Base-by-base conservation (phyloP, 2,888 invertebrate genomes). In the Aethes cnicana region DNA sequence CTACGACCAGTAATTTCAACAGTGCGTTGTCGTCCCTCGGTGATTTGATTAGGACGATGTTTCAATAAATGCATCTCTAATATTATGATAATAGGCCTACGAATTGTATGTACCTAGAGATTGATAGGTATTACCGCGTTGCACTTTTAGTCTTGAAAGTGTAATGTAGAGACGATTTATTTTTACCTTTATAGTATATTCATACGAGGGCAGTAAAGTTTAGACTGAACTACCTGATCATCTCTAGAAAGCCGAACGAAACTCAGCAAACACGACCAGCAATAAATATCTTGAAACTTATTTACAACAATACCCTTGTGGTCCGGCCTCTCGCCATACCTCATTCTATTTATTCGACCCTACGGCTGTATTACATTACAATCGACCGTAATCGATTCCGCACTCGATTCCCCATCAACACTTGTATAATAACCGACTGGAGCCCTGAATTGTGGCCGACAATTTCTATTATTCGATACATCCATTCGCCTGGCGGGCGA, bases 401-500 rank as follows among this genome's bases (percentile, higher is more conserved):
- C 39, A 20, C 46, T 52, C 52, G 52, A 52, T 52, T 46, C 30
- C 52, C 52, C 52, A 52, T 52, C 52, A 52, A 52, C 52, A 52
- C 52, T 44, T 33, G 46, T 46, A 49, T 49, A 52, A 52, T 52
- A 52, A 39, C 44, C 26, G 16, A 44, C 32, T 33, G 32, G 44
- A 18, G 11, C 16, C 11, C 18, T 39, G 50, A 44, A 30, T 43
- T 36, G 39, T 46, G 37, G 52, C 46, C 46, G 44, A 52, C 52
- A 32, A 52, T 52, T 52, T 37, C 52, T 52, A 46, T 52, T 52
- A 52, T 52, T 52, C 52, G 52, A 52, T 52, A 46, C 46, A 46
- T 32, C 32, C 25, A 26, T 42, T 42, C 14, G 36, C 50, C 50
- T 16, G 17, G 50, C 42, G 35, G 42, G 47, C 39, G 47, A 47